Percentiles rank a stretch among this genome's conserved stretches.
phyloP scores from a whole-genome alignment of 2,113 vertebrate genomes.

The Xiphophorus couchianus region DNA sequence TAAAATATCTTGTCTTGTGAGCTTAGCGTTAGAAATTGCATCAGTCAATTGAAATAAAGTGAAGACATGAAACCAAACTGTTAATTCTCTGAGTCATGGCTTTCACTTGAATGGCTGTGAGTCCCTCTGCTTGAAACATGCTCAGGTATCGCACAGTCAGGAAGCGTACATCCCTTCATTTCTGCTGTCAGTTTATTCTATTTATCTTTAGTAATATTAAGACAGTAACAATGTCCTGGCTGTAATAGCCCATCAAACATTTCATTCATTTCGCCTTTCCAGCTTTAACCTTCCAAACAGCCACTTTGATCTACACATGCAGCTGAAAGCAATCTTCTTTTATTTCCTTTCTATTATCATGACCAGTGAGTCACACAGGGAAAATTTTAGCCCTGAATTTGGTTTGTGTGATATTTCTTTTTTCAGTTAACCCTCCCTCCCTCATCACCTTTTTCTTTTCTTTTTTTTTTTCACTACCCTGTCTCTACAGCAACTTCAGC shows the following conservation, averaged over 20 bases:
- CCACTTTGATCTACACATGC: constrained; percentile 48
- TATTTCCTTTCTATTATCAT: constrained; percentile 46
- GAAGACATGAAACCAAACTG: no score
- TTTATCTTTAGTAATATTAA: background rate
- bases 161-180: background rate
- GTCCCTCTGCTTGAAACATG: background rate
- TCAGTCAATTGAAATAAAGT: no score
- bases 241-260: background rate
- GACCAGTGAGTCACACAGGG: constrained; percentile 21
- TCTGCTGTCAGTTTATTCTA: background rate
- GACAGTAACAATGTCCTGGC: background rate
- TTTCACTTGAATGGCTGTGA: background rate
- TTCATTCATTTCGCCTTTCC: constrained; percentile 31
- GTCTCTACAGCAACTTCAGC: constrained; percentile 42
- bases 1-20: no score
- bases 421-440: constrained; percentile 2
- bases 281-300: constrained; percentile 32
- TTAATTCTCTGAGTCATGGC: no score
- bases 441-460: background rate
- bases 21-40: no score
- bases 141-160: background rate
- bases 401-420: constrained; percentile 56
- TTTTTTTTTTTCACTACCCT: constrained; percentile 13
- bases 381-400: constrained; percentile 27
- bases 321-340: constrained; percentile 36